Evolutionary conservation across 2,888 invertebrate species (phyloP), one percentile per base, ranked within the genome.

Genomic region (Athalia cordata): DNA sequence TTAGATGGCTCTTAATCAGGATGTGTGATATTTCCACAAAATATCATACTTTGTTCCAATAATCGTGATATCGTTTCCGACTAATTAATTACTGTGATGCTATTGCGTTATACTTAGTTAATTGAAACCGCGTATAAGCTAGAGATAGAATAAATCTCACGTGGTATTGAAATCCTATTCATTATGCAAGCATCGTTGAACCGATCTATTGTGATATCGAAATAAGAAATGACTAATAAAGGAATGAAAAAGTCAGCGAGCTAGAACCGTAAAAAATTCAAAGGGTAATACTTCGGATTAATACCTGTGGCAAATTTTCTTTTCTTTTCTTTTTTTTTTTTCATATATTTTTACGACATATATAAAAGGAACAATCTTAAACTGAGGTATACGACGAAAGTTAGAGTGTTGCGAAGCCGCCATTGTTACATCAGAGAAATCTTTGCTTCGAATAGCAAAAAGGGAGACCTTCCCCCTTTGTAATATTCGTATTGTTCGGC

Each of bases 401-500:
- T 43, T 43, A 7, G 8, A 9, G 55, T 5, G 15, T 29, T 43
- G 43, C 47, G 29, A n/a, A 55, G 55, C 43, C 52, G 11, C 9
- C 55, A 29, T 52, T 52, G 43, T 68, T 52, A 68, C 6, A 11
- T 55, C 29, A 55, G 29, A 68, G 11, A 43, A 43, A 55, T 43
- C 43, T 29, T 43, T n/a, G 15, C 52, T 50, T n/a, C 5, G 13
- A 4, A 11, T 11, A 11, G 55, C 11, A 55, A 68, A 68, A 43
- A 5, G 11, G 68, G 55, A 55, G 29, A 68, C 50, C 29, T 68
- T 52, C 8, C 29, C 8, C 59, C 72, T 59, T 72, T 61, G 59
- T 59, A 72, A n/a, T 47, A 47, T 72, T 8, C 47, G 72, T 59
- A 72, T 72, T 72, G 72, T 72, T 15, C 47, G 72, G 29, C 29